phyloP scores from a whole-genome alignment of 2,888 invertebrate species.

The Erebia aethiops region DNA sequence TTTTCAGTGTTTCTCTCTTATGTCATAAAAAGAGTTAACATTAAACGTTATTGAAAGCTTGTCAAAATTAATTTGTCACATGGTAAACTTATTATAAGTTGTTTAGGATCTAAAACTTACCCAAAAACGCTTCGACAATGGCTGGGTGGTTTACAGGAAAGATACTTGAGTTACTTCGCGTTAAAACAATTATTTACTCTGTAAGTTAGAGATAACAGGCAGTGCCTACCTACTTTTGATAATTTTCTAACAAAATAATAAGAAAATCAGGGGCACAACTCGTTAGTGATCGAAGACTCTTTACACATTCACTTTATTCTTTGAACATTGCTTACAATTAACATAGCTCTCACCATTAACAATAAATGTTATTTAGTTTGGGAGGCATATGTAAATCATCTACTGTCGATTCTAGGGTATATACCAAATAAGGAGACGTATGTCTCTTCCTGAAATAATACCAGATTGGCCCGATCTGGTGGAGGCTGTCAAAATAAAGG shows the following conservation, averaged over 20 bases:
- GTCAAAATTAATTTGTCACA: not conserved
- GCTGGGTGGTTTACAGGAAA: slow-evolving; percentile 58
- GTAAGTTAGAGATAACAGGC: slow-evolving; percentile 4
- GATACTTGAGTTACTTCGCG: slow-evolving; percentile 52
- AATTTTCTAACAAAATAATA: slow-evolving; percentile 7
- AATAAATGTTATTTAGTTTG: slow-evolving; percentile 41
- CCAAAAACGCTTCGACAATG: slow-evolving; percentile 46
- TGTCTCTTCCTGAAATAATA: slow-evolving; percentile 87
- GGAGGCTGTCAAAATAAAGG: slow-evolving; percentile 86
- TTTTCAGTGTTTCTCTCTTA: slow-evolving; percentile 15
- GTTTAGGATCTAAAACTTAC: not conserved
- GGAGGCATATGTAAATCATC: slow-evolving; percentile 53
- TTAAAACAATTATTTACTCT: slow-evolving; percentile 50
- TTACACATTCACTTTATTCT: slow-evolving; percentile 4
- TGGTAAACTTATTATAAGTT: not conserved
- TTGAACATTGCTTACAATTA: slow-evolving; percentile 35
- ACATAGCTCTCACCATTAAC: slow-evolving; percentile 38
- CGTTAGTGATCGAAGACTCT: slow-evolving; percentile 23
- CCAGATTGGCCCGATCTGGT: slow-evolving; percentile 91
- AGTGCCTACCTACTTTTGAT: not conserved
- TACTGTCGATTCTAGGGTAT: slow-evolving; percentile 84
- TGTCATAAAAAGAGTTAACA: slow-evolving; percentile 20
- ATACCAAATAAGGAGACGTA: slow-evolving; percentile 86
- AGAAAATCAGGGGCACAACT: slow-evolving; percentile 14
- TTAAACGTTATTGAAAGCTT: slow-evolving; percentile 24